Conservation (phyloP, 2,888 invertebrate species). For the Drosophila neonasuta region DNA sequence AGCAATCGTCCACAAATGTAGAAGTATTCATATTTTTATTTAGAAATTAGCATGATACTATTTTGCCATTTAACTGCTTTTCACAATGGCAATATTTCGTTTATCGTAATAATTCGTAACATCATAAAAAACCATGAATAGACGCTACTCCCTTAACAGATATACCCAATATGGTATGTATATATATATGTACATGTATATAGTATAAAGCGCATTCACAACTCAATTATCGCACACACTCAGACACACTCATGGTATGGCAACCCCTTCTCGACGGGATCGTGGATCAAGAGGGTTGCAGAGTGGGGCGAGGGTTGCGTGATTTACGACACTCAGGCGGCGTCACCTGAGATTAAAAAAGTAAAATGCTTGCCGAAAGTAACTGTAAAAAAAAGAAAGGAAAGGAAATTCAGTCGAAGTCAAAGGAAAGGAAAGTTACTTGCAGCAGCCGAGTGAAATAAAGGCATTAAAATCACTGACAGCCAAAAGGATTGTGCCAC, state of each 20-base stretch:
- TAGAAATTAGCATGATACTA: slow-evolving; percentile 54
- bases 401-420: slow-evolving; percentile 26
- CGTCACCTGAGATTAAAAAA: slow-evolving; percentile 82
- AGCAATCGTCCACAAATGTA: slow-evolving; percentile 11
- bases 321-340: slow-evolving; percentile 82
- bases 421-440: slow-evolving; percentile 52
- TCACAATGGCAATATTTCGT: slow-evolving; percentile 34
- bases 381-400: slow-evolving; percentile 50
- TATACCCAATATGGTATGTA: slow-evolving; percentile 26
- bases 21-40: slow-evolving; percentile 6
- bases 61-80: neutral
- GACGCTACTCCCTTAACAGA: slow-evolving; percentile 21
- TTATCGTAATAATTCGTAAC: slow-evolving; percentile 71
- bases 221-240: slow-evolving; percentile 74
- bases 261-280: slow-evolving; percentile 53
- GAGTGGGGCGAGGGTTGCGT: slow-evolving; percentile 52
- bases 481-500: slow-evolving; percentile 73
- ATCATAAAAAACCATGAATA: slow-evolving; percentile 68
- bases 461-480: slow-evolving; percentile 81
- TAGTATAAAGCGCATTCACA: slow-evolving; percentile 63
- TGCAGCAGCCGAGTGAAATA: slow-evolving; percentile 71
- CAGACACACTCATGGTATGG: slow-evolving; percentile 23
- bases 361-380: slow-evolving; percentile 76
- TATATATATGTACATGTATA: neutral
- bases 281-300: slow-evolving; percentile 20